Evolutionary conservation across 2,113 vertebrate genomes (phyloP).

Genomic region (Oreocharis arfaki): DNA sequence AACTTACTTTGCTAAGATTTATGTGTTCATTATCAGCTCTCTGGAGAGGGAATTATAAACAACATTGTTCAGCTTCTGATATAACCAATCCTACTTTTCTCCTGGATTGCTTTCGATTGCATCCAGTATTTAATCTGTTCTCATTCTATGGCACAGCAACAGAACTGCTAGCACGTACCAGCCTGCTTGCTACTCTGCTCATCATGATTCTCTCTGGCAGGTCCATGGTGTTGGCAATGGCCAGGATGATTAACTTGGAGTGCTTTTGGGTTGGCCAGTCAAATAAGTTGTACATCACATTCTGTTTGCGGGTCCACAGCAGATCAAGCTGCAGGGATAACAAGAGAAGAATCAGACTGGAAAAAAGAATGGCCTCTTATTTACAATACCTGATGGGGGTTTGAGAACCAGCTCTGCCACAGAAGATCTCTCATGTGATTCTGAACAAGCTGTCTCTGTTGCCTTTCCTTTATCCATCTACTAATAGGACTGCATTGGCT

Average conservation of each 20-base stretch:
- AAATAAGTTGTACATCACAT: conserved; percentile 95
- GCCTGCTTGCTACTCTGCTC: conserved; percentile 89
- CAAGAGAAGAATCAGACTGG: not conserved
- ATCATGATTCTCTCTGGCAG: conserved; percentile 97
- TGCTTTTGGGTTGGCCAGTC: conserved; percentile 91
- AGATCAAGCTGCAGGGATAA: conserved; percentile 83
- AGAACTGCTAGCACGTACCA: conserved; percentile 75
- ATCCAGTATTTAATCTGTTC: not conserved
- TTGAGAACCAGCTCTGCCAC: not conserved
- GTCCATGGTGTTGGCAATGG: conserved; percentile 98
- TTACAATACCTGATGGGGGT: not conserved
- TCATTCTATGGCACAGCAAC: not conserved
- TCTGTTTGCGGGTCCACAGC: conserved; percentile 94
- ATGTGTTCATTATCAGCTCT: not conserved
- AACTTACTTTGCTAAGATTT: not conserved
- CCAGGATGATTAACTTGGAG: conserved; percentile 87
- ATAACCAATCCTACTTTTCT: not conserved
- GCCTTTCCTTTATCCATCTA: not conserved
- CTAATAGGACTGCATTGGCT: not conserved
- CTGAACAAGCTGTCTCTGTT: not conserved
- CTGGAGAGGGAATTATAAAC: not conserved
- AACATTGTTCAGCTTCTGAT: not conserved
- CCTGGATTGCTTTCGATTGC: not conserved
- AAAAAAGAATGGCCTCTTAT: not conserved
- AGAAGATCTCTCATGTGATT: not conserved